phyloP scores from a whole-genome alignment of 2,888 invertebrate species.

The Leptopilina myrica region DNA sequence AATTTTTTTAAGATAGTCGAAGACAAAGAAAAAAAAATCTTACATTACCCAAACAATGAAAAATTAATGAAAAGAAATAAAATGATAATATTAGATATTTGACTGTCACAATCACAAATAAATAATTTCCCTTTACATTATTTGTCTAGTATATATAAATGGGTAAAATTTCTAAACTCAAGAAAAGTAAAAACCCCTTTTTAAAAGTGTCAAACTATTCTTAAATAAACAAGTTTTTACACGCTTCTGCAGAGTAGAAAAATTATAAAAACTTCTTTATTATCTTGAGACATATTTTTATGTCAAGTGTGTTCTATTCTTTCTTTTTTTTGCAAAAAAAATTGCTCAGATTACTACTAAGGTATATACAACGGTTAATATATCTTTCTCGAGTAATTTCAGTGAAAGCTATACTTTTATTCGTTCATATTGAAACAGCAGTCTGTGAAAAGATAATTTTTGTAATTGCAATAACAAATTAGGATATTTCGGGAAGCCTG shows the following conservation, averaged over 20 bases:
- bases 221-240: background rate
- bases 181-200: too few relatives aligned
- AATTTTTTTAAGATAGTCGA: too few relatives aligned
- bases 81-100: too few relatives aligned
- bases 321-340: too few relatives aligned
- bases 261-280: slow-evolving; percentile 3
- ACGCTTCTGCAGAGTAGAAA: background rate
- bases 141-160: too few relatives aligned
- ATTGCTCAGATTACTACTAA: background rate
- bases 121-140: too few relatives aligned
- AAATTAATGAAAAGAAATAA: too few relatives aligned
- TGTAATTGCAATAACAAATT: slow-evolving; percentile 13
- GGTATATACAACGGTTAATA: background rate
- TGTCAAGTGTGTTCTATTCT: background rate
- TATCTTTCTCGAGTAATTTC: background rate
- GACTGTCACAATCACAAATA: too few relatives aligned
- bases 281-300: slow-evolving; percentile 10
- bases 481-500: slow-evolving; percentile 19
- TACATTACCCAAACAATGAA: too few relatives aligned
- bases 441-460: slow-evolving; percentile 4
- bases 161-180: too few relatives aligned
- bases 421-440: background rate
- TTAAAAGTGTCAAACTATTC: too few relatives aligned
- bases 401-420: background rate
- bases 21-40: too few relatives aligned